Conservation (phyloP, 2,113 vertebrate species). For the Alaudala cheleensis region DNA sequence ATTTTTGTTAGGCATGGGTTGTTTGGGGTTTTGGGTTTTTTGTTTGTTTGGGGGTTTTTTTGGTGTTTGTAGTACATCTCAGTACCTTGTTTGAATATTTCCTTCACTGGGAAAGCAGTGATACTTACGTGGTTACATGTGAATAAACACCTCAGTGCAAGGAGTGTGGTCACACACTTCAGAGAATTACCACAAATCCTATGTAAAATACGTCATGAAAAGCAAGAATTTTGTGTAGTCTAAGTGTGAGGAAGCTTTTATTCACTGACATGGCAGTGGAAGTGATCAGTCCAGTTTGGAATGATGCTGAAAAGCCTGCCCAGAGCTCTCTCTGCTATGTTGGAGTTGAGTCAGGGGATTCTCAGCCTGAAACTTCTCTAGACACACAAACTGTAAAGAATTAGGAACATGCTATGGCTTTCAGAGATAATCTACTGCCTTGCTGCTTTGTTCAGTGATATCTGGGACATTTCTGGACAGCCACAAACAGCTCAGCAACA, state of each 20-base stretch:
- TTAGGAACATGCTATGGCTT: background rate
- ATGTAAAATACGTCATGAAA: background rate
- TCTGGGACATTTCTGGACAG: background rate
- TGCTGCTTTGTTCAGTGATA: background rate
- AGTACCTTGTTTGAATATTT: background rate
- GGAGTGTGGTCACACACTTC: background rate
- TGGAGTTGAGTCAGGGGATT: background rate
- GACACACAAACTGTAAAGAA: background rate
- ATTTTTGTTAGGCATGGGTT: background rate
- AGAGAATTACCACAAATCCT: background rate
- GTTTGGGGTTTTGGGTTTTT: background rate
- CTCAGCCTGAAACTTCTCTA: background rate
- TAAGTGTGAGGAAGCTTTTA: background rate
- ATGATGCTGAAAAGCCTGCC: background rate
- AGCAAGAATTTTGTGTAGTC: background rate
- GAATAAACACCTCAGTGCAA: background rate
- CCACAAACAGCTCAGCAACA: background rate
- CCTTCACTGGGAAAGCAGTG: background rate
- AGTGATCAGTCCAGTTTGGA: background rate
- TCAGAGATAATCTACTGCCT: background rate
- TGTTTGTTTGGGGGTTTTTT: background rate
- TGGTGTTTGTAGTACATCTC: background rate
- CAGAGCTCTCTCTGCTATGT: background rate
- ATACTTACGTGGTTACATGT: rapidly evolving
- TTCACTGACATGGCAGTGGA: background rate